A percentile compares a stretch with the other conserved stretches of the same genome.
These are phyloP conservation scores for Sebastes taczanowskii DNA, from an alignment of 2,797 vertebrate species.

Conservation along the genomic window DNA sequence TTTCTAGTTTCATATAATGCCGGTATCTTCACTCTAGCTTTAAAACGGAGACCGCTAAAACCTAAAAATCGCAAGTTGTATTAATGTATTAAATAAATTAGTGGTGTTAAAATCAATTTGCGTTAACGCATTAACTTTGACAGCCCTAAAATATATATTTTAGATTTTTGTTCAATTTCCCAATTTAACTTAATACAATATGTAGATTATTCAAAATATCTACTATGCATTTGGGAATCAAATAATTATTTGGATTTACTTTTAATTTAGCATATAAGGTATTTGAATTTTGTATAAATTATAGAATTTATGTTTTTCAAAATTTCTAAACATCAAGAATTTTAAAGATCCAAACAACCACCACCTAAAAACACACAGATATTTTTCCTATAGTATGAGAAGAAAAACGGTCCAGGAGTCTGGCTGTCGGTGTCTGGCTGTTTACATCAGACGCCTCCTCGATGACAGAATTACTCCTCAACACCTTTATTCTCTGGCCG, in stretches of 20 bases:
- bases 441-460: conserved; percentile 31
- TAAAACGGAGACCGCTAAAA: too few relatives aligned
- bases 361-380: fast-evolving
- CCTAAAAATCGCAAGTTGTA: too few relatives aligned
- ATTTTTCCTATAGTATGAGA: not conserved
- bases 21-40: too few relatives aligned
- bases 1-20: too few relatives aligned
- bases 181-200: not conserved
- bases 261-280: not conserved
- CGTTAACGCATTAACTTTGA: too few relatives aligned
- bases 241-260: not conserved
- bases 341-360: not conserved
- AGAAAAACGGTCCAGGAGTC: not conserved
- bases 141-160: not conserved
- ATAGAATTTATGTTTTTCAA: fast-evolving
- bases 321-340: not conserved
- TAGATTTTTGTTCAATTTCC: not conserved
- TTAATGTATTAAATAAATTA: too few relatives aligned
- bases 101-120: too few relatives aligned
- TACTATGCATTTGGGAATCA: not conserved
- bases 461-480: conserved; percentile 46
- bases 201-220: not conserved
- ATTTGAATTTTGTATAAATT: not conserved
- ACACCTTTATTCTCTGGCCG: conserved; percentile 44
- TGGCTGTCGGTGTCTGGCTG: conserved; percentile 1